Evolutionary conservation across 64 coral and sea anemone genomes (phyloP), one percentile per base, ranked within the genome.

Genomic region (Pocillopora damicornis): DNA sequence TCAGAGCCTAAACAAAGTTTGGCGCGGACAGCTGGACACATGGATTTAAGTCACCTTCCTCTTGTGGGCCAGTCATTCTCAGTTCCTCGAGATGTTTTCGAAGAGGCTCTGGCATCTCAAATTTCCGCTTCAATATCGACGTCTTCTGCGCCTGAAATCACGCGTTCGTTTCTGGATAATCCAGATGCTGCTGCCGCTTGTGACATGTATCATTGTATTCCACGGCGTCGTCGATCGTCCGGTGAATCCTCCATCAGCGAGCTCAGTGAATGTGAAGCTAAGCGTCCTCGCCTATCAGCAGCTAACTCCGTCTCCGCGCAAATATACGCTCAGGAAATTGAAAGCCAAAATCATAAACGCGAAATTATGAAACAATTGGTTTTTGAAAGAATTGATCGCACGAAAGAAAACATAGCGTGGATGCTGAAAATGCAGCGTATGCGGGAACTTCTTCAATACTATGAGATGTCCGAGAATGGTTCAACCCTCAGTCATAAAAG

Each of bases 211-310:
- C 4, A 58, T 63, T 58, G 18, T 57, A 38, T 57, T 15, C 35
- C 9, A 71, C 67, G n/a, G 20, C 5, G 18, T 11, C 65, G 37
- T 13, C 81, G 81, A 20, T 22, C 37, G 71, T 72, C 38, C 20
- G 81, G 18, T 85, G 42, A 57, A 57, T 83, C 42, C 42, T 51
- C 51, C 80, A 65, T 73, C 35, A 85, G 63, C n/a, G 81, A 85
- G 63, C 16, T 85, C 22, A 72, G 37, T 11, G 37, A 11, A 85
- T 72, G 37, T 85, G 63, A 73, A 58, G 81, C 65, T 71, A 73
- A 85, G 17, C 81, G 81, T 0, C 65, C 37, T 71, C 81, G 81
- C 20, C 12, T 85, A 45, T 72, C 61, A 57, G 20, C 13, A 3
- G 2, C 67, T 8, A 18, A 20, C 12, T 25, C 67, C 42, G 42